Conservation (phyloP, 2,888 invertebrate genomes). For the Nomada ferruginata region DNA sequence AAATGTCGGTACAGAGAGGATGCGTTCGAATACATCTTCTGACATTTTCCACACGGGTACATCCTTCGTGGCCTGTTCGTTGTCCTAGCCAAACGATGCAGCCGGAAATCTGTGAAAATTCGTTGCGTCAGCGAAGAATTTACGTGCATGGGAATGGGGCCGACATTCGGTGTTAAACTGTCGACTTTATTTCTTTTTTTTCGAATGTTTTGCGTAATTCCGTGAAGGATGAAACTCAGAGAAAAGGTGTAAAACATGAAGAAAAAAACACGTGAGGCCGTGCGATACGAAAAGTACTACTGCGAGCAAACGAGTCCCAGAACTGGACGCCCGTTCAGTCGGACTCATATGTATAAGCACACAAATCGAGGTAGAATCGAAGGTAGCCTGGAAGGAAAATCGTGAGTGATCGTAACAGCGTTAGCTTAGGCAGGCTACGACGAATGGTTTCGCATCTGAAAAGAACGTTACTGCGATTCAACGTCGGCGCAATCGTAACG, state of each 20-base stretch:
- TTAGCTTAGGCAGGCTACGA: background rate
- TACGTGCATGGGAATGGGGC: background rate
- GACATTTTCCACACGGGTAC: conserved; percentile 85
- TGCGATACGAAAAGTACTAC: background rate
- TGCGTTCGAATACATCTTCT: conserved; percentile 86
- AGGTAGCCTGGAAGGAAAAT: conserved; percentile 2
- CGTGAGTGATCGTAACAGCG: background rate
- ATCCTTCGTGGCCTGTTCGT: conserved; percentile 49
- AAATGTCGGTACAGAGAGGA: conserved; percentile 85
- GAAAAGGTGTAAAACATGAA: background rate
- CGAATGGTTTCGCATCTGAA: background rate
- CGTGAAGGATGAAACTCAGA: background rate
- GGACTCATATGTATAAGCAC: too few relatives aligned
- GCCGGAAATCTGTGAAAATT: conserved; percentile 69
- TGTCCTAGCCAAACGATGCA: conserved; percentile 42
- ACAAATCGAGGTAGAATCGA: too few relatives aligned
- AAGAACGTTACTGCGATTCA: background rate
- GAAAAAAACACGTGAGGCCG: background rate
- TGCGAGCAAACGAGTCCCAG: too few relatives aligned
- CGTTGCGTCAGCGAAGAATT: conserved; percentile 39
- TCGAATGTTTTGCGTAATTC: background rate
- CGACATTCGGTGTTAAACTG: conserved; percentile 20
- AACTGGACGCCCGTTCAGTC: too few relatives aligned
- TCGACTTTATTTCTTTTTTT: background rate
- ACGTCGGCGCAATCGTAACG: conserved; percentile 15